Conservation (phyloP, 2,888 invertebrate species). For the Lasioglossum zephyrum region DNA sequence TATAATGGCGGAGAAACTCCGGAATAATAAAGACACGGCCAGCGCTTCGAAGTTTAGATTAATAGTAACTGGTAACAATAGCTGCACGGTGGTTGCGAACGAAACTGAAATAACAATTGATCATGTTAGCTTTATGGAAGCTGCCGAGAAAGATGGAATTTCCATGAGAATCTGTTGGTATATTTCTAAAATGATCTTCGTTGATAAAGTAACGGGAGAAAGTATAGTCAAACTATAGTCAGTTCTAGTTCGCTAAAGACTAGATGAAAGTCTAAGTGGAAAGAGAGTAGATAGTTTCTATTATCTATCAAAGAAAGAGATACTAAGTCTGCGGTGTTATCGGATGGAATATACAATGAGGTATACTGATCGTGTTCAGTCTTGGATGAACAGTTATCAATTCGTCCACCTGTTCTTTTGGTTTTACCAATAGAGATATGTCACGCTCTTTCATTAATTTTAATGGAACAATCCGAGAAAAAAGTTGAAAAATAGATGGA, state of each 20-base stretch:
- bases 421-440: background rate
- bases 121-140: background rate
- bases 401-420: constrained; percentile 26
- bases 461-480: constrained; percentile 32
- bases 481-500: constrained; percentile 35
- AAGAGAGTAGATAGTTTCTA: constrained; percentile 48
- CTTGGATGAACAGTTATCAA: constrained; percentile 35
- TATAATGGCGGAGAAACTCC: background rate
- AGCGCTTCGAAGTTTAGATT: background rate
- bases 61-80: background rate
- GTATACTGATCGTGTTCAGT: constrained; percentile 42
- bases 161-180: background rate
- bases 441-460: background rate
- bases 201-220: constrained; percentile 24
- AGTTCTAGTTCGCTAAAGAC: constrained; percentile 41
- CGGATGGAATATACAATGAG: constrained; percentile 54
- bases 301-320: constrained; percentile 44
- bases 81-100: background rate
- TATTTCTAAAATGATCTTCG: background rate
- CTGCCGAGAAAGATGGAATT: background rate
- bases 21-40: background rate
- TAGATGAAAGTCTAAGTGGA: constrained; percentile 43
- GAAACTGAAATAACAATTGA: background rate
- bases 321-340: constrained; percentile 38
- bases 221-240: constrained; percentile 43